Conservation (phyloP, 2,113 vertebrate genomes). For the Solea senegalensis region DNA sequence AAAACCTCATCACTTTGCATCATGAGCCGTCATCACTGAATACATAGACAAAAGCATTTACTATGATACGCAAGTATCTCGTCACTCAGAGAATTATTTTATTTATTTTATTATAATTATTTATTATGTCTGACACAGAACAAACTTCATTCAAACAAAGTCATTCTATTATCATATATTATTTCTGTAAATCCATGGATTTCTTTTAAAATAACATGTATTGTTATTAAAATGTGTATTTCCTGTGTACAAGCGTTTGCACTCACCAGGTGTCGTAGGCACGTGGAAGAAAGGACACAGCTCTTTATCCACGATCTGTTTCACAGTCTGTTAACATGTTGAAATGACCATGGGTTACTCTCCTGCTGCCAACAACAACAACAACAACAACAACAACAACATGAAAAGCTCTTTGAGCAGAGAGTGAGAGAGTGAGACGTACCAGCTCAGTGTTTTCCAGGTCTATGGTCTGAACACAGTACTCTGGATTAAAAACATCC, state of each 20-base stretch:
- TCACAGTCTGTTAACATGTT: slow-evolving; percentile 62
- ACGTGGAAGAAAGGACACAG: slow-evolving; percentile 82
- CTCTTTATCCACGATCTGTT: slow-evolving; percentile 71
- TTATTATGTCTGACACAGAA: no score
- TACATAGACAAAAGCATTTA: no score
- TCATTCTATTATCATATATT: no score
- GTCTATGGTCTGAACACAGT: slow-evolving; percentile 81
- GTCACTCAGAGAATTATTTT: no score
- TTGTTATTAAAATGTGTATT: neutral
- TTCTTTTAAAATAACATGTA: no score
- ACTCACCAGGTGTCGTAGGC: slow-evolving; percentile 81
- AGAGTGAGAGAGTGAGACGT: neutral
- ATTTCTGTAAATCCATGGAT: no score
- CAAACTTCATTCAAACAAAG: no score
- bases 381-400: neutral
- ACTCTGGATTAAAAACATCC: slow-evolving; percentile 37
- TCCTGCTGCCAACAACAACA: neutral
- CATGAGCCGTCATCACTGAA: no score
- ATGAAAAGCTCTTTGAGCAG: neutral
- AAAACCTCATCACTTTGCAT: no score
- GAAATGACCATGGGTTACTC: neutral
- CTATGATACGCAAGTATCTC: no score
- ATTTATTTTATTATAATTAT: no score
- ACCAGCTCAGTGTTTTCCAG: slow-evolving; percentile 55
- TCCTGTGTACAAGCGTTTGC: neutral